A percentile compares a stretch with the other conserved stretches of the same genome.
Conservation (phyloP, 2,113 vertebrate genomes). For the Litocranius walleri region DNA sequence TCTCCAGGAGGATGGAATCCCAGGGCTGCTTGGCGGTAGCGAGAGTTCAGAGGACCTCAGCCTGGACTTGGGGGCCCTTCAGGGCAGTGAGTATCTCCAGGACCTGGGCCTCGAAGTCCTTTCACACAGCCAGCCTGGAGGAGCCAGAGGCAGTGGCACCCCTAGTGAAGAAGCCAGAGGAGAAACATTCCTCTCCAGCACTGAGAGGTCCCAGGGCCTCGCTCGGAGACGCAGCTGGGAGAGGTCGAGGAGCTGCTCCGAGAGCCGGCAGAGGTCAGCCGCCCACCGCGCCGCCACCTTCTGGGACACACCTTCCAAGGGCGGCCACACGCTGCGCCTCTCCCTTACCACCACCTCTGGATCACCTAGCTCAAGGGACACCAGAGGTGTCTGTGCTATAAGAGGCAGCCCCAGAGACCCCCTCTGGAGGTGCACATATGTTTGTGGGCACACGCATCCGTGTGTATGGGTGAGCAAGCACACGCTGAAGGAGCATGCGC, state of each 20-base stretch:
- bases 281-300: fast-evolving
- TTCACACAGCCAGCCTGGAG: background rate
- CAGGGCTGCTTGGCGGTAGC: slow-evolving; percentile 66
- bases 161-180: slow-evolving; percentile 69
- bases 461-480: fast-evolving
- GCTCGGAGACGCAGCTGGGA: slow-evolving; percentile 91
- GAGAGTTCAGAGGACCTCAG: slow-evolving; percentile 87
- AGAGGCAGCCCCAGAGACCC: background rate
- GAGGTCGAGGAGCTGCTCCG: slow-evolving; percentile 84
- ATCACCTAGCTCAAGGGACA: background rate
- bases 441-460: fast-evolving
- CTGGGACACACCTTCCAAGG: background rate
- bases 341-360: background rate
- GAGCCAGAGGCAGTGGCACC: background rate
- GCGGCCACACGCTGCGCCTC: fast-evolving
- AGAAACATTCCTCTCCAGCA: slow-evolving; percentile 82
- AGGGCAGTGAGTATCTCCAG: slow-evolving; percentile 85
- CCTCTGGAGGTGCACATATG: fast-evolving
- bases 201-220: slow-evolving; percentile 84
- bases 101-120: slow-evolving; percentile 80
- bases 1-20: slow-evolving; percentile 79
- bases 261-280: slow-evolving; percentile 84
- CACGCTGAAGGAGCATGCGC: fast-evolving
- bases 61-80: slow-evolving; percentile 82
- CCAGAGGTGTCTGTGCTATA: no score